A percentile compares a stretch with the other conserved stretches of the same genome.
phyloP scores from a whole-genome alignment of 2,113 vertebrate species.

The Hippocampus mohnikei region DNA sequence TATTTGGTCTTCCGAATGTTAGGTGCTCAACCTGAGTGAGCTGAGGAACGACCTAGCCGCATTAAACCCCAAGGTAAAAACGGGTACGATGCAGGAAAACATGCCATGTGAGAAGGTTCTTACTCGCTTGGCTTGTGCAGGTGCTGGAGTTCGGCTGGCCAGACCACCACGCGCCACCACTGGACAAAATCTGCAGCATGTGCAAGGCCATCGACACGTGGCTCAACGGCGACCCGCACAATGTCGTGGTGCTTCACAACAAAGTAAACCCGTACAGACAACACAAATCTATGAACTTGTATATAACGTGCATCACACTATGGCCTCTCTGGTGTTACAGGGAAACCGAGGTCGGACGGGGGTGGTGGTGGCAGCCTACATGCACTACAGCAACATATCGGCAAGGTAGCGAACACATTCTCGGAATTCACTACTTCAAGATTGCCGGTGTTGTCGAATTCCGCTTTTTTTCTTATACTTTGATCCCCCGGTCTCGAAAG shows the following conservation, averaged over 20 bases:
- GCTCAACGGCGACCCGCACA: slow-evolving; percentile 82
- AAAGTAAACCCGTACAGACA: slow-evolving; percentile 73
- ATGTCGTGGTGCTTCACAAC: slow-evolving; percentile 92
- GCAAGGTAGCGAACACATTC: slow-evolving; percentile 78
- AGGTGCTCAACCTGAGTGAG: slow-evolving; percentile 95
- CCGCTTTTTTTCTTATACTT: background rate
- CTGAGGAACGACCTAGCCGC: slow-evolving; percentile 80
- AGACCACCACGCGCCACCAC: slow-evolving; percentile 87
- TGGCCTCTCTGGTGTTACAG: slow-evolving; percentile 57
- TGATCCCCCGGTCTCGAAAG: background rate
- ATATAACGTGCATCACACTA: background rate
- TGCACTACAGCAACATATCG: slow-evolving; percentile 98
- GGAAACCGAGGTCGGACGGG: slow-evolving; percentile 89
- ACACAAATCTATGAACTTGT: background rate
- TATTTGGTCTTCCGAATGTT: slow-evolving; percentile 18
- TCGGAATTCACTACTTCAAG: background rate
- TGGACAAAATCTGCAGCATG: slow-evolving; percentile 97
- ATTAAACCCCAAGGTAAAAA: slow-evolving; percentile 84
- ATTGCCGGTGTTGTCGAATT: background rate
- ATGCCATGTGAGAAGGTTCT: background rate
- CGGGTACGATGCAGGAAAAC: background rate
- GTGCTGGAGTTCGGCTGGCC: slow-evolving; percentile 97
- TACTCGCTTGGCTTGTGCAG: slow-evolving; percentile 53
- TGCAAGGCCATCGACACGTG: slow-evolving; percentile 97
- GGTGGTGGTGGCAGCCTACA: slow-evolving; percentile 92